A percentile compares a stretch with the other conserved stretches of the same genome.
phyloP scores from a whole-genome alignment of 2,888 invertebrate species.

The Hydrotaea cyrtoneurina region DNA sequence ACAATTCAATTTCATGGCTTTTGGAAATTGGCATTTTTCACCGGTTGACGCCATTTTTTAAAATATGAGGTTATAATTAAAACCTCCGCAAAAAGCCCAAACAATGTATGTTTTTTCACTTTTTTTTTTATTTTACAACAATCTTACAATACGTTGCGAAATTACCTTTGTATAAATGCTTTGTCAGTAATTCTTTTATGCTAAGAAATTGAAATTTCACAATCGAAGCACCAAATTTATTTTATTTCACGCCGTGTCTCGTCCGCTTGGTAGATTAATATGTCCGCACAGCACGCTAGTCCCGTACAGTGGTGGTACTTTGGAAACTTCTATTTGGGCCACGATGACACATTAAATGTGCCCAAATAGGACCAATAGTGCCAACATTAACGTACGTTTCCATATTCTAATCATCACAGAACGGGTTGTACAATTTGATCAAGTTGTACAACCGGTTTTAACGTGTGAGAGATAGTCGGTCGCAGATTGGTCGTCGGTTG shows the following conservation, averaged over 20 bases:
- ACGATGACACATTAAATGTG: too few relatives aligned
- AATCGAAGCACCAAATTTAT: conserved; percentile 39
- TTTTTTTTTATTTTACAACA: not conserved
- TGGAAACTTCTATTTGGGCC: too few relatives aligned
- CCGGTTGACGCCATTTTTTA: conserved; percentile 68
- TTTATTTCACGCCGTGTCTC: conserved; percentile 1
- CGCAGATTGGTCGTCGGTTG: too few relatives aligned
- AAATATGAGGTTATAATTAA: conserved; percentile 48
- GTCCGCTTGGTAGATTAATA: conserved; percentile 44
- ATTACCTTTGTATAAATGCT: conserved; percentile 52
- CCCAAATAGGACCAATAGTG: too few relatives aligned
- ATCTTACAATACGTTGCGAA: not conserved
- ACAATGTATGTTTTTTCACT: not conserved
- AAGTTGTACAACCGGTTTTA: too few relatives aligned
- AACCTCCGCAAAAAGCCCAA: not conserved
- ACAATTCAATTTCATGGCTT: not conserved
- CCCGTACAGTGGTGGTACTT: too few relatives aligned
- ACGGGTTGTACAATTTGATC: too few relatives aligned
- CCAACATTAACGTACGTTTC: too few relatives aligned
- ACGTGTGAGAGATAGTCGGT: too few relatives aligned
- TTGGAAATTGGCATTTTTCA: conserved; percentile 41
- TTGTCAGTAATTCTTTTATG: conserved; percentile 28
- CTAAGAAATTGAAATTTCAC: conserved; percentile 45
- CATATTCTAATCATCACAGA: too few relatives aligned
- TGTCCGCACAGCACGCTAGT: conserved; percentile 23